Conservation (phyloP, 2,797 vertebrate species). For the Perodicticus potto region DNA sequence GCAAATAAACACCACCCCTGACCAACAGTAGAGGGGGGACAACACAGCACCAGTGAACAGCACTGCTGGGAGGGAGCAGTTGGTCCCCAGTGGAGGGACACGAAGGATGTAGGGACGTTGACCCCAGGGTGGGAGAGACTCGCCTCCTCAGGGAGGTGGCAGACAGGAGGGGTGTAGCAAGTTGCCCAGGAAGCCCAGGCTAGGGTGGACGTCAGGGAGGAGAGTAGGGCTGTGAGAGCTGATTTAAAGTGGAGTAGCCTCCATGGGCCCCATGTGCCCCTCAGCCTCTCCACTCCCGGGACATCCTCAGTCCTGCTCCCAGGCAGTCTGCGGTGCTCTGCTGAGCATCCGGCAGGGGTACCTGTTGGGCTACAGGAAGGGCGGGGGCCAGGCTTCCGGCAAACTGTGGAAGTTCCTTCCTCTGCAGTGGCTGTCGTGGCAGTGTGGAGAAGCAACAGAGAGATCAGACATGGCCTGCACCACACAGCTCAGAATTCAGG, state of each 20-base stretch:
- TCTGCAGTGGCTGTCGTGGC: slow-evolving; percentile 76
- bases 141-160: neutral
- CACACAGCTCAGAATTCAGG: slow-evolving; percentile 81
- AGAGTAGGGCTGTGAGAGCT: neutral
- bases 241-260: neutral
- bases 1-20: neutral
- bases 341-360: neutral
- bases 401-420: slow-evolving; percentile 71
- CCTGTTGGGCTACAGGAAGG: neutral
- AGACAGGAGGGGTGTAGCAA: neutral
- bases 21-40: no score
- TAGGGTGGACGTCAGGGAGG: neutral
- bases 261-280: neutral
- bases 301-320: neutral
- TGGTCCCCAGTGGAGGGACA: fast-evolving
- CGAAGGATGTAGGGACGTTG: fast-evolving
- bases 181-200: neutral
- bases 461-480: slow-evolving; percentile 86
- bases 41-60: neutral
- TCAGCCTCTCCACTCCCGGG: neutral
- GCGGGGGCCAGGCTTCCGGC: neutral
- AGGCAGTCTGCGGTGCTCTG: neutral
- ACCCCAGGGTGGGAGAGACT: no score
- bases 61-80: neutral
- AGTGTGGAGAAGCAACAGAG: slow-evolving; percentile 82